Conservation (phyloP, 2,113 vertebrate species). For the Strix aluco region DNA sequence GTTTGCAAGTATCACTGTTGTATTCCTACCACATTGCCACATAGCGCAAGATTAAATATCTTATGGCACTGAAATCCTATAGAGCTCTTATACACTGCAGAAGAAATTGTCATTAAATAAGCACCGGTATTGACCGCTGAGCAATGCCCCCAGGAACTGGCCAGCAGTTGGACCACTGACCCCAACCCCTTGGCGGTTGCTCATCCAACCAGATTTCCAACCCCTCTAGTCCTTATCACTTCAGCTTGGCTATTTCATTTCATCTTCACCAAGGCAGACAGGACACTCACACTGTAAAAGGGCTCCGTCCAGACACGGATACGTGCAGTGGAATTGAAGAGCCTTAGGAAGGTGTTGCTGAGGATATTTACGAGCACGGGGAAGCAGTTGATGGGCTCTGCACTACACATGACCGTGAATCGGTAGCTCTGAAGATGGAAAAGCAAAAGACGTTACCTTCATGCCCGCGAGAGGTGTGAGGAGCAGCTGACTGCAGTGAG, state of each 20-base stretch:
- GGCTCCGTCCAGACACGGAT: conserved; percentile 81
- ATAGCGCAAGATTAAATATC: not conserved
- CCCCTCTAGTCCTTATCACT: not conserved
- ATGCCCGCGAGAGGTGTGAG: rapidly evolving
- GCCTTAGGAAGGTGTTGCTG: conserved; percentile 82
- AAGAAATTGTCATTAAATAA: not conserved
- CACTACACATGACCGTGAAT: conserved; percentile 82
- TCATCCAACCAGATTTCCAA: not conserved
- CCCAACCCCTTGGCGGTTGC: rapidly evolving
- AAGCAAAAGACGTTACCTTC: not conserved
- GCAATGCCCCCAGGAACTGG: not conserved
- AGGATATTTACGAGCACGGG: conserved; percentile 83
- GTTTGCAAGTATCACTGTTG: not conserved
- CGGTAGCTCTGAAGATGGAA: conserved; percentile 65
- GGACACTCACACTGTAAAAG: conserved; percentile 19
- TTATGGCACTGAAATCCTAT: rapidly evolving
- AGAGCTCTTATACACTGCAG: not conserved
- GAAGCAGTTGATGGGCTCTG: conserved; percentile 81
- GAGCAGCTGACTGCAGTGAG: not conserved
- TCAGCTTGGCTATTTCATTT: rapidly evolving
- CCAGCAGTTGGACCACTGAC: not conserved
- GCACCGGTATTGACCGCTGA: not conserved
- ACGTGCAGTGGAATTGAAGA: conserved; percentile 64
- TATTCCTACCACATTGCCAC: not conserved
- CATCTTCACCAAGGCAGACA: not conserved